Evolutionary conservation across 1,140 invertebrate genomes (phyloP), one percentile per base, ranked within the genome.

Genomic region (Nilaparvata lugens): DNA sequence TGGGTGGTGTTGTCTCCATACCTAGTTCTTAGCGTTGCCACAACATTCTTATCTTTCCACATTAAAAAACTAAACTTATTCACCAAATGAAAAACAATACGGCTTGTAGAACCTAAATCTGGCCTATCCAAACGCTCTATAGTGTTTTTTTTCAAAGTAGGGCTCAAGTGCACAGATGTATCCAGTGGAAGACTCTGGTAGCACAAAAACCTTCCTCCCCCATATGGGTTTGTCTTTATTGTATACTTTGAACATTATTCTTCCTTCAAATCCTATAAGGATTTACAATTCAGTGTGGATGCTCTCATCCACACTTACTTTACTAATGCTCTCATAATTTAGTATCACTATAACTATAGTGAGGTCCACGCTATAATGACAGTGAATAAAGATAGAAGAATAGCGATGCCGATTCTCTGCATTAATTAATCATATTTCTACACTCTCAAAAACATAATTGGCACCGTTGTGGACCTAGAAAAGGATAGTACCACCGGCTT

Each of bases 201-300:
- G 51, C 4, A 52, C 58, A 60, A 24, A 60, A 5, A 60, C 25
- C 55, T 55, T 60, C 9, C 53, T 56, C 2, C 58, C 58, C 58
- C 58, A 52, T 59, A 21, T 52, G 6, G 45, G 58, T 21, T 59
- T 59, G 14, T 25, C 18, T 19, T 59, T 52, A 28, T 59, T 59
- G 25, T 59, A 59, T n/a, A 31, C 16, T 31, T 59, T 59, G 25
- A 59, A 59, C 9, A 59, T 4, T n/a, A 59, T 51, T 52, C 25
- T 21, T 4, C 58, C 58, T 51, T 59, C 52, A 51, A 59, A 59
- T 6, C 25, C 43, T n/a, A 52, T 31, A n/a, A n/a, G n/a, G n/a
- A n/a, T n/a, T n/a, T n/a, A n/a, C n/a, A n/a, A n/a, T n/a, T n/a
- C n/a, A n/a, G n/a, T n/a, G n/a, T n/a, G n/a, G 11, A 51, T 59